Evolutionary conservation across 2,888 invertebrate species (phyloP).

Genomic region (Noctuana brunneofusca): DNA sequence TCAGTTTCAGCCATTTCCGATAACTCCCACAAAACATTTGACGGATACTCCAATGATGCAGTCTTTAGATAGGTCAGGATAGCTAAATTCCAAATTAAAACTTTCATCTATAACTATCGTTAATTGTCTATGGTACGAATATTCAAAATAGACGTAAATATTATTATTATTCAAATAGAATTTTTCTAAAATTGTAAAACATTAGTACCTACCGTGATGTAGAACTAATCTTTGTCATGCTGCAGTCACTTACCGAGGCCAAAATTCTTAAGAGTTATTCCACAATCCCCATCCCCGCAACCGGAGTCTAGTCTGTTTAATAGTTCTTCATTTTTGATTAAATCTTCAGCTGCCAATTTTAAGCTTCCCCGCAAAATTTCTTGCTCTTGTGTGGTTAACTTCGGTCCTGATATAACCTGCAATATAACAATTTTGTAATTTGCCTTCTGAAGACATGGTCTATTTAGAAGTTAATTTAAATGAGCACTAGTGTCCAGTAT

Average conservation of each 20-base stretch:
- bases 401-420: slow-evolving; percentile 59
- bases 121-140: no score
- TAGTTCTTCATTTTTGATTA: slow-evolving; percentile 83
- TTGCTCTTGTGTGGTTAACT: slow-evolving; percentile 52
- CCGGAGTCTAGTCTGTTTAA: slow-evolving; percentile 87
- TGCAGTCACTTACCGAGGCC: slow-evolving; percentile 52
- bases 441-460: neutral
- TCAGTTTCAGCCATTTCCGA: slow-evolving; percentile 85
- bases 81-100: slow-evolving; percentile 48
- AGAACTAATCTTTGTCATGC: no score
- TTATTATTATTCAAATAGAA: neutral
- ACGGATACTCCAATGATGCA: slow-evolving; percentile 62
- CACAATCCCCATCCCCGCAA: slow-evolving; percentile 90
- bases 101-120: neutral
- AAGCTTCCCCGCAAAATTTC: slow-evolving; percentile 64
- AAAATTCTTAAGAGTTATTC: slow-evolving; percentile 85
- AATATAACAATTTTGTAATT: neutral
- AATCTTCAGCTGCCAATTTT: slow-evolving; percentile 67
- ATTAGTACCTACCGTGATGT: no score
- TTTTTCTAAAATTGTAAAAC: no score
- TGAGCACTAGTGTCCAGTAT: neutral
- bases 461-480: neutral
- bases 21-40: slow-evolving; percentile 71
- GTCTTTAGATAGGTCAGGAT: slow-evolving; percentile 56
- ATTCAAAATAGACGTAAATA: no score